Percentiles rank a stretch among this genome's conserved stretches.
phyloP scores from a whole-genome alignment of 2,113 vertebrate species.

The Strigops habroptila region DNA sequence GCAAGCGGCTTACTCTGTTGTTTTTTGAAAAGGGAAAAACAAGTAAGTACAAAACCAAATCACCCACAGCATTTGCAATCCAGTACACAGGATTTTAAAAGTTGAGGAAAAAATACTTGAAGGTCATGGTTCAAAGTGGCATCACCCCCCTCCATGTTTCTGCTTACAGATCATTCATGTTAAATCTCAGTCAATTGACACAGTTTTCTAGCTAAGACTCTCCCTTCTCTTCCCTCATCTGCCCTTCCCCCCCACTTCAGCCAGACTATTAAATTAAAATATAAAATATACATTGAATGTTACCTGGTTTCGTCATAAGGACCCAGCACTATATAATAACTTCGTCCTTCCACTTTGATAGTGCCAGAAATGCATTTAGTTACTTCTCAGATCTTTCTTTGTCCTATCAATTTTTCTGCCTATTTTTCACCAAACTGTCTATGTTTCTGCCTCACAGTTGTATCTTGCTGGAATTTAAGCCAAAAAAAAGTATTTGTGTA shows the following conservation, averaged over 20 bases:
- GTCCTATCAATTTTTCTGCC: neutral
- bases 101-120: neutral
- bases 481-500: neutral
- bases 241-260: neutral
- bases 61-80: neutral
- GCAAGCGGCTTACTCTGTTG: constrained; percentile 64
- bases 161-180: neutral
- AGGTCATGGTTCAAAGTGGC: neutral
- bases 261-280: neutral
- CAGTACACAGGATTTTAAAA: neutral
- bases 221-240: neutral
- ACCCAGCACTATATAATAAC: neutral
- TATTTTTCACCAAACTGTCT: neutral
- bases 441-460: neutral
- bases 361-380: neutral
- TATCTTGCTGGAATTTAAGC: neutral
- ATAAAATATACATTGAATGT: neutral
- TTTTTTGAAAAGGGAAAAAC: neutral
- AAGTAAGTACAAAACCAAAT: neutral
- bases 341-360: neutral
- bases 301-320: neutral
- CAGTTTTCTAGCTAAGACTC: neutral
- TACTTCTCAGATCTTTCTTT: neutral
- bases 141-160: neutral
- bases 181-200: neutral